These are phyloP conservation scores for Linnaemya vulpina DNA, from an alignment of 2,888 invertebrate genomes.

Conservation along the genomic window DNA sequence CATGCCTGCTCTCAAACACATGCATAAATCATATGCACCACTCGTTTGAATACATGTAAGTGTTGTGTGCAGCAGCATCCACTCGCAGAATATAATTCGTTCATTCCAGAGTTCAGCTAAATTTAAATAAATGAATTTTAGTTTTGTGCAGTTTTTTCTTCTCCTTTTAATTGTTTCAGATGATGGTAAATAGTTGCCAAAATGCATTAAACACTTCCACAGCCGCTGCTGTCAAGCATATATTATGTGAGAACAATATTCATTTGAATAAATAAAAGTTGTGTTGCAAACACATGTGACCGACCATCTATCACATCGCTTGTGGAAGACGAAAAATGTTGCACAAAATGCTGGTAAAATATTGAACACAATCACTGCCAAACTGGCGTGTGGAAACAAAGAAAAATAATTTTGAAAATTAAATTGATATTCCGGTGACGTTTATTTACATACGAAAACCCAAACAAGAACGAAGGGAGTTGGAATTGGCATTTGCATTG, in stretches of 20 bases:
- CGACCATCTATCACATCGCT: slow-evolving; percentile 24
- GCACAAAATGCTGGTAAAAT: slow-evolving; percentile 58
- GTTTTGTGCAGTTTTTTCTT: slow-evolving; percentile 54
- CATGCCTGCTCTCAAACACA: neutral
- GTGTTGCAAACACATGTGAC: slow-evolving; percentile 59
- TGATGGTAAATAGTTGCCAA: neutral
- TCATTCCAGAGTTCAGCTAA: slow-evolving; percentile 31
- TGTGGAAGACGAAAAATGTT: slow-evolving; percentile 15
- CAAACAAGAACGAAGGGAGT: neutral
- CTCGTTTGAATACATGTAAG: neutral
- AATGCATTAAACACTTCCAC: neutral
- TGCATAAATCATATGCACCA: neutral
- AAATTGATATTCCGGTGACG: slow-evolving; percentile 31
- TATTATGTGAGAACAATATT: slow-evolving; percentile 40
- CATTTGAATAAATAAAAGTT: slow-evolving; percentile 37
- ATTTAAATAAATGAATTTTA: slow-evolving; percentile 68
- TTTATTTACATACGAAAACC: neutral
- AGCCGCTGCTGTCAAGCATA: slow-evolving; percentile 1
- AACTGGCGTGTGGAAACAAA: neutral
- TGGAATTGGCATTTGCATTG: neutral
- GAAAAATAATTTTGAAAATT: slow-evolving; percentile 1
- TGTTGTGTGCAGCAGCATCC: no score
- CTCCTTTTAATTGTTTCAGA: slow-evolving; percentile 38
- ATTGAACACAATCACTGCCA: slow-evolving; percentile 33
- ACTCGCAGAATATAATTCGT: slow-evolving; percentile 5